A percentile compares a stretch with the other conserved stretches of the same genome.
phyloP scores from a whole-genome alignment of 1,140 invertebrate genomes.

The Drosophila micromelanica region DNA sequence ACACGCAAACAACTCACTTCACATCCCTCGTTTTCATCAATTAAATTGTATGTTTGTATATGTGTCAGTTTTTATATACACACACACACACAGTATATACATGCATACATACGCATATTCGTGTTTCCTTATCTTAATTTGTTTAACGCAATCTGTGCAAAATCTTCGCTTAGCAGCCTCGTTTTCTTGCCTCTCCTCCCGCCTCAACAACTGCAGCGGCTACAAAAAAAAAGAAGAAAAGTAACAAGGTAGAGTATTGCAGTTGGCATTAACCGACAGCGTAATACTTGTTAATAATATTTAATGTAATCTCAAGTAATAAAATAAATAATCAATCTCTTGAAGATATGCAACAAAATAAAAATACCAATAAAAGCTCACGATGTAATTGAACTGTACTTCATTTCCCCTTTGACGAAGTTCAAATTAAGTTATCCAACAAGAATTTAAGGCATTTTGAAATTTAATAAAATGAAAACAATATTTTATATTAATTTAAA shows the following conservation, averaged over 20 bases:
- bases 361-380: no score
- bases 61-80: not conserved
- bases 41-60: conserved; percentile 38
- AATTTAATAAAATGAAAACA: no score
- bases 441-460: no score
- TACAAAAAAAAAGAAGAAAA: not conserved
- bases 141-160: conserved; percentile 60
- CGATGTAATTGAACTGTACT: no score
- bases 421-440: no score
- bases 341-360: no score
- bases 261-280: no score
- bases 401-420: no score
- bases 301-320: no score
- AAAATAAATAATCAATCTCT: no score
- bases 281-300: no score
- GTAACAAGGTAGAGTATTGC: not conserved
- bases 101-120: not conserved
- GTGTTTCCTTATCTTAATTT: conserved; percentile 68
- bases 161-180: conserved; percentile 18
- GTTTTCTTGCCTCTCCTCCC: not conserved
- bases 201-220: conserved; percentile 32
- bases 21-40: conserved; percentile 44
- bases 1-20: conserved; percentile 52
- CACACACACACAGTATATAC: not conserved
- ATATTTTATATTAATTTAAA: no score